phyloP scores from a whole-genome alignment of 92 coral and sea anemone species.

The Paragorgia papillata region DNA sequence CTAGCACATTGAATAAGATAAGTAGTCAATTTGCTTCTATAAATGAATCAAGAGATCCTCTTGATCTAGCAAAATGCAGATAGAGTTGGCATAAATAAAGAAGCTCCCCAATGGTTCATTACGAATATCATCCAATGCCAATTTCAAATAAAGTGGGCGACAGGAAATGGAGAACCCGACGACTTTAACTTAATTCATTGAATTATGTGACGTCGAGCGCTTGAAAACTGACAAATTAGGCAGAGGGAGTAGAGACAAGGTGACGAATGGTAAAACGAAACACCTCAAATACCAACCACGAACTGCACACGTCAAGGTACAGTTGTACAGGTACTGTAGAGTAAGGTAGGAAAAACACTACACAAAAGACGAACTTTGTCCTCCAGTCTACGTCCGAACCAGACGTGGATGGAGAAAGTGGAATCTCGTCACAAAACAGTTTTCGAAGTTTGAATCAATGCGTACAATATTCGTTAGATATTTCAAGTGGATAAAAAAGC shows the following conservation, averaged over 20 bases:
- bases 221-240: not conserved
- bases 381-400: not conserved
- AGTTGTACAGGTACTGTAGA: conserved; percentile 12
- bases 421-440: not conserved
- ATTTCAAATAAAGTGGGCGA: conserved; percentile 2
- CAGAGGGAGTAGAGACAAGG: not conserved
- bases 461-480: too few species aligned
- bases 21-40: too few species aligned
- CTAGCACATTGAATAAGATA: too few species aligned
- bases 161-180: conserved; percentile 4
- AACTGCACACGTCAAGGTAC: not conserved
- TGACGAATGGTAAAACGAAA: not conserved
- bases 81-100: not conserved
- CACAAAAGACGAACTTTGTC: conserved; percentile 10
- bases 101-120: not conserved
- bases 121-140: not conserved
- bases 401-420: not conserved
- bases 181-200: not conserved
- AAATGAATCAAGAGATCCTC: not conserved
- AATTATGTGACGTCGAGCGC: not conserved
- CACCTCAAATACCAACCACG: conserved; percentile 10
- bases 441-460: not conserved
- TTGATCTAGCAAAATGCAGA: not conserved
- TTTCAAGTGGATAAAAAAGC: not conserved
- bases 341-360: not conserved